phyloP scores from a whole-genome alignment of 2,113 vertebrate species.

The Cyprinodon brontotheroides region DNA sequence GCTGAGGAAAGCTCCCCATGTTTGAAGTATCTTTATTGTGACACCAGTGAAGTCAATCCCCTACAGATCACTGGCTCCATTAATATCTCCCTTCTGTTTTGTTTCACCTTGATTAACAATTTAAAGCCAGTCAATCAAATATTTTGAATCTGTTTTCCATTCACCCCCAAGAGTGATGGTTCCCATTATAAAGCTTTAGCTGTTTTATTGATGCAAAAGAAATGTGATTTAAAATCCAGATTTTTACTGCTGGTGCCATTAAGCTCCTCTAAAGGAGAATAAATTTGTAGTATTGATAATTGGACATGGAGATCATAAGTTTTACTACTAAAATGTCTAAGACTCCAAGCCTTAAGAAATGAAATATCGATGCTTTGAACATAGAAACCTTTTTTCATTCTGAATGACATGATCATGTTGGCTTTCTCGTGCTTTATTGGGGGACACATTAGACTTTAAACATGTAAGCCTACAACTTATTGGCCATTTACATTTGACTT shows the following conservation, averaged over 20 bases:
- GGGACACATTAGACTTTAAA: too few relatives aligned
- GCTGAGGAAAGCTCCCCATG: not conserved
- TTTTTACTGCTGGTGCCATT: conserved; percentile 11
- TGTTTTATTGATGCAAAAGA: conserved; percentile 12
- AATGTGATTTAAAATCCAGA: conserved; percentile 38
- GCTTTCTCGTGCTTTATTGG: too few relatives aligned
- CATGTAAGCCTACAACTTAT: too few relatives aligned
- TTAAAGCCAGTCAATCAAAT: conserved; percentile 10
- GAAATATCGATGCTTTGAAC: too few relatives aligned
- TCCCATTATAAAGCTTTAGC: not conserved
- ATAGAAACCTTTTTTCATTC: too few relatives aligned
- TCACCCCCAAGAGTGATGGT: not conserved
- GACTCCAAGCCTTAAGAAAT: not conserved
- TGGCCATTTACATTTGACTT: too few relatives aligned
- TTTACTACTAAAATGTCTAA: not conserved
- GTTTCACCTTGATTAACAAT: conserved; percentile 20
- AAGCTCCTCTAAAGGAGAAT: not conserved
- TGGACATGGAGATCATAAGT: not conserved
- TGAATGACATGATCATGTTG: too few relatives aligned
- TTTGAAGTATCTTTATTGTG: conserved; percentile 44
- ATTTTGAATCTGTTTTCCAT: conserved; percentile 10
- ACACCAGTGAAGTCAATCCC: conserved; percentile 27
- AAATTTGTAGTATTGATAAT: conserved; percentile 3
- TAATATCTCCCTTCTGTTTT: not conserved
- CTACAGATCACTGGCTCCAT: conserved; percentile 1